Percentiles rank a stretch among this genome's conserved stretches.
These are phyloP conservation scores for Calyptommatus sinebrachiatus DNA, from an alignment of 2,113 vertebrate genomes.

Conservation along the genomic window DNA sequence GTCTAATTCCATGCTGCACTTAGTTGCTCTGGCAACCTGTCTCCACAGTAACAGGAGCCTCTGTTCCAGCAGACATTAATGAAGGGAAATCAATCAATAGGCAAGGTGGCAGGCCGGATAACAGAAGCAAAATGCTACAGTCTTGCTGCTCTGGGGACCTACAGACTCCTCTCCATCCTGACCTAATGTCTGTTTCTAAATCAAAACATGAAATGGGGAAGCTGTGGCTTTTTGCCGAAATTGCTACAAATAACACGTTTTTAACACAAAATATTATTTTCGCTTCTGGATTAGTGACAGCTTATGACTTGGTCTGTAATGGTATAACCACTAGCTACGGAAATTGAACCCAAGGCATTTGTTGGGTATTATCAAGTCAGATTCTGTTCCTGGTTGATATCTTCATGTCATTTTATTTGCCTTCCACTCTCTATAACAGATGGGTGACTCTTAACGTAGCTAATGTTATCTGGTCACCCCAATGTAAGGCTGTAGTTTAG, in stretches of 20 bases:
- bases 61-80: background rate
- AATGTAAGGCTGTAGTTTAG: background rate
- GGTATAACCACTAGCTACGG: too few species aligned
- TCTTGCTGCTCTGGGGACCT: background rate
- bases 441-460: too few species aligned
- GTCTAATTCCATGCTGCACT: background rate
- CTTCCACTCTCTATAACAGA: background rate
- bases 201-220: too few species aligned
- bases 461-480: background rate
- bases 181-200: background rate
- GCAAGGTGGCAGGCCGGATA: background rate
- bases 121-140: background rate
- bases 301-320: too few species aligned
- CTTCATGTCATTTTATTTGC: too few species aligned
- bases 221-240: too few species aligned
- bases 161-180: background rate
- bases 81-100: constrained; percentile 27
- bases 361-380: too few species aligned
- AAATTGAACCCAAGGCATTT: too few species aligned
- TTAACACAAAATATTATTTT: background rate
- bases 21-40: constrained; percentile 1
- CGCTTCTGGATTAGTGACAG: too few species aligned
- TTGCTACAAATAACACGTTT: background rate
- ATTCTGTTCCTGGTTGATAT: too few species aligned
- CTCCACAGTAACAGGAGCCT: constrained; percentile 21